Base-by-base conservation (phyloP, 1,140 invertebrate genomes). In the Lepidurus arcticus region DNA sequence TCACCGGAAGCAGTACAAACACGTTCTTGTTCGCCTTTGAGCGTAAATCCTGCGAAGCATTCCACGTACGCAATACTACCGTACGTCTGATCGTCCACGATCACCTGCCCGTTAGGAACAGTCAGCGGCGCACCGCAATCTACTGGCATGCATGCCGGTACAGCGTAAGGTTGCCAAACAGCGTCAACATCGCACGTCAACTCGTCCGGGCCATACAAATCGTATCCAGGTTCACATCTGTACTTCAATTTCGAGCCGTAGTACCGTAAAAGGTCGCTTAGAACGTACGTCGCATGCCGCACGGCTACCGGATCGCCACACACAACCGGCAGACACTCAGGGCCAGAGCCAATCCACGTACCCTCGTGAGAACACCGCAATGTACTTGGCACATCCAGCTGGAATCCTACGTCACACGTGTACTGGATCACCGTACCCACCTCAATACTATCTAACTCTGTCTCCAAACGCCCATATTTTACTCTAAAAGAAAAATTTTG, bases 221-320 rank as follows among this genome's bases (percentile, higher is more conserved):
- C 81, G 73, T 80, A 82, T 13, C 82, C 82, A 74, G 45, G 11
- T 47, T 82, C 78, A 44, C 82, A 82, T 42, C 75, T 78, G 78
- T 82, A 82, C 6, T 78, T 79, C 5, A 79, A 79, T 16, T 82
- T 76, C 65, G 77, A 80, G 24, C 80, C 78, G 74, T 76, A 81
- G 73, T 76, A 78, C 16, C 78, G 73, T 9, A 42, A n/a, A 24
- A 42, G 44, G 13, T 76, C 44, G 24, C 77, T 79, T 1, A 77
- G 21, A n/a, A 47, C 42, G 76, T 79, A 53, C 13, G 65, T 24
- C 9, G 76, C 82, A 81, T 85, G 79, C 34, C 74, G 16, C 13
- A 85, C 77, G 24, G 78, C n/a, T 9, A 80, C 81, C 0, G 86
- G 86, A 16, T 44, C 73, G 10, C 83, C 83, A 79, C 86, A 86